Evolutionary conservation across 2,888 invertebrate genomes (phyloP).

Genomic region (Norana najaformis): DNA sequence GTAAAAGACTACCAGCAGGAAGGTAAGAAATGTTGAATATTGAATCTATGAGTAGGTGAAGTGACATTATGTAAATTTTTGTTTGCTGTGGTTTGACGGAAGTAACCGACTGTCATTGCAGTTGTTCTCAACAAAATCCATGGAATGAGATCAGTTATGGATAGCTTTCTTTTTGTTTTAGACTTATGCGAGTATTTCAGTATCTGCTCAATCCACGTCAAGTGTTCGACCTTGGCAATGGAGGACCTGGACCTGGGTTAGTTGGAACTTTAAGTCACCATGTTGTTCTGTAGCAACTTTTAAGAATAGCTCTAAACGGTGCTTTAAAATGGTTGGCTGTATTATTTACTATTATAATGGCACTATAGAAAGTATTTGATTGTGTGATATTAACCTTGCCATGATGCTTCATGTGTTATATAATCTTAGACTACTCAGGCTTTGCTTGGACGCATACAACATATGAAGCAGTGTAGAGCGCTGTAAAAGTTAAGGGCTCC

Average conservation of each 20-base stretch:
- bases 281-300: neutral
- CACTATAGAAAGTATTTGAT: neutral
- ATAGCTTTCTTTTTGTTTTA: neutral
- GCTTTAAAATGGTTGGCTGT: neutral
- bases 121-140: neutral
- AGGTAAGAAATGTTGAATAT: neutral
- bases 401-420: too few relatives aligned
- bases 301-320: neutral
- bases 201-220: slow-evolving; percentile 95
- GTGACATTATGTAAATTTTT: neutral
- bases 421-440: too few relatives aligned
- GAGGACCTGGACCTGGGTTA: slow-evolving; percentile 69
- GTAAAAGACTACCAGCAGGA: neutral
- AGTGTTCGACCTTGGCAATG: slow-evolving; percentile 92
- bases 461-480: too few relatives aligned
- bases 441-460: too few relatives aligned
- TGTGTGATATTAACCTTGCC: neutral
- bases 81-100: neutral
- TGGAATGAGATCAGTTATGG: neutral
- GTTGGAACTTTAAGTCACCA: neutral
- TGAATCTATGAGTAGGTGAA: neutral
- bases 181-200: slow-evolving; percentile 56
- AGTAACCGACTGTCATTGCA: neutral
- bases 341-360: neutral
- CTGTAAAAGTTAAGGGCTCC: too few relatives aligned